Evolutionary conservation across 2,113 vertebrate species (phyloP), one percentile per base, ranked within the genome.

Genomic region (Epinephelus moara): DNA sequence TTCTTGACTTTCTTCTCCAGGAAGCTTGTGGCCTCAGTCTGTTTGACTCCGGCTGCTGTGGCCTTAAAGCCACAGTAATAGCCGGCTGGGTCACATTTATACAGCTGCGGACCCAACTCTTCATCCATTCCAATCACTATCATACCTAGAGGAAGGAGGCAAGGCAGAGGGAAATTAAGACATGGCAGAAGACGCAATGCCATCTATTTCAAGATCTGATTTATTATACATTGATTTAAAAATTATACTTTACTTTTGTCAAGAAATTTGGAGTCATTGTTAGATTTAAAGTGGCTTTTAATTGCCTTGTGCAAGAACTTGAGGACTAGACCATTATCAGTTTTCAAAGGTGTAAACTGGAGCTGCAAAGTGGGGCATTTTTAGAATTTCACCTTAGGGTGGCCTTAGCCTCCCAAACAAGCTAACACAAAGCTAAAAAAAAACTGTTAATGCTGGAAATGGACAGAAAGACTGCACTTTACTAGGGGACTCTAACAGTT

Each of bases 1-100:
- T 99, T 99, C 95, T 99, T 99, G 76, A 98, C 95, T 94, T 99
- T 99, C 94, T 99, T 99, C 94, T 99, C 98, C 77, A 99, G 96
- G 93, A 97, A 99, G 92, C 97, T 99, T 90, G 97, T 98, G 69
- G 97, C 97, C 79, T 98, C 98, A 4, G 98, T 97, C 86, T 99
- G 98, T 90, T 99, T 99, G 70, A 98, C 97, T 68, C 97, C 98
- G 37, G 97, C 96, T 81, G 97, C 97, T 1, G 98, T 99, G 91
- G 98, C 98, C 94, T 99, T 99, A 91, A 98, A 99, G 47, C 98
- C 98, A 87, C 98, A 99, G 76, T 98, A 99, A 92, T 99, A 99
- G 30, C 98, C 98, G 1, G 98, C 98, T 0, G 97, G 98, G 77
- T 99, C 98, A 81, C 98, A 99, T 82, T 99, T 99, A 82, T 97